Conservation (phyloP, 2,797 vertebrate species). For the Acestrorhynchus altus region DNA sequence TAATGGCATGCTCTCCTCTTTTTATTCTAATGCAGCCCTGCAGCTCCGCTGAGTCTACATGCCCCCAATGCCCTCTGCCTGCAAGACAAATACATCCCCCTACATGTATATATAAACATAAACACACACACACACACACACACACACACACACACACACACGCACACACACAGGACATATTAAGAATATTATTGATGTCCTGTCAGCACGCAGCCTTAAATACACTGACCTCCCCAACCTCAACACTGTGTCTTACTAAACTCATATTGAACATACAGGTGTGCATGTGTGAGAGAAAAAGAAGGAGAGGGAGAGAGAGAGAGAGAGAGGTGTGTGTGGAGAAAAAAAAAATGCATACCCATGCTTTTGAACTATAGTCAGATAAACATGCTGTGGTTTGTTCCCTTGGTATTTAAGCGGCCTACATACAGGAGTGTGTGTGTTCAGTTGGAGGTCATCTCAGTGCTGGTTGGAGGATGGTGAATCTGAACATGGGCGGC, state of each 20-base stretch:
- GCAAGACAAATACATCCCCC: conserved; percentile 47
- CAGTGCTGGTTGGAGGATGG: neutral
- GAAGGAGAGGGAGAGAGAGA: neutral
- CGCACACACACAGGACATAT: conserved; percentile 34
- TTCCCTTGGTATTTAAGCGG: conserved; percentile 42
- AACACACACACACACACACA: conserved; percentile 33
- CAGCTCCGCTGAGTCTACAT: conserved; percentile 35
- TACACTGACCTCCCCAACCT: conserved; percentile 52
- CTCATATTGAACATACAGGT: conserved; percentile 9
- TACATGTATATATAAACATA: neutral
- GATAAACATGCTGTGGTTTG: conserved; percentile 27
- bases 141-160: conserved; percentile 30
- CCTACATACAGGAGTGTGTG: conserved; percentile 17
- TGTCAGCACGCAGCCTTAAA: conserved; percentile 55
- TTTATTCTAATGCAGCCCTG: conserved; percentile 28
- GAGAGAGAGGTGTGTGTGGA: neutral
- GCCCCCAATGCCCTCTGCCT: conserved; percentile 31
- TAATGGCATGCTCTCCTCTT: neutral
- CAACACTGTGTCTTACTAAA: conserved; percentile 41
- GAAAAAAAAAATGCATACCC: conserved; percentile 8
- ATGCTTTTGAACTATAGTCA: conserved; percentile 19
- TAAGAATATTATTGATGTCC: conserved; percentile 60
- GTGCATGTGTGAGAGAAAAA: neutral
- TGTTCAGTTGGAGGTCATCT: conserved; percentile 9
- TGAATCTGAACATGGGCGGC: neutral